These are phyloP conservation scores for Catharus ustulatus DNA, from an alignment of 2,797 vertebrate species.

Conservation along the genomic window DNA sequence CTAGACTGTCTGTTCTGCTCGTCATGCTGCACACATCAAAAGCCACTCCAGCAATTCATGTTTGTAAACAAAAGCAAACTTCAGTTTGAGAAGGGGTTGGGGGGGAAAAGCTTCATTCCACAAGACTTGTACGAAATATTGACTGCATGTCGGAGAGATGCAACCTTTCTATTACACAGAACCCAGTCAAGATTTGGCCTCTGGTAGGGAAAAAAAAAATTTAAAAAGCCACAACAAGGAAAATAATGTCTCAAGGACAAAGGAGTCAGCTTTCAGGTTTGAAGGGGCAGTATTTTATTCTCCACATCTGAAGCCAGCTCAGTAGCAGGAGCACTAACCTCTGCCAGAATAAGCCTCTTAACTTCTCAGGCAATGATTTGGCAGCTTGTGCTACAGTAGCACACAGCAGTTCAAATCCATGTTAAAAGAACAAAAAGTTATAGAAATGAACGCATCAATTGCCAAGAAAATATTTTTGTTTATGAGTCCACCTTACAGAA, in stretches of 20 bases:
- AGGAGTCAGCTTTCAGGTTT: neutral
- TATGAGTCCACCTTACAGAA: neutral
- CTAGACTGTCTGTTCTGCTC: neutral
- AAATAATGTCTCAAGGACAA: neutral
- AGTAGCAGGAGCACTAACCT: neutral
- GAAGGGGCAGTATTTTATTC: neutral
- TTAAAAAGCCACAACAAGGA: rapidly evolving
- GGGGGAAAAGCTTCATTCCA: neutral
- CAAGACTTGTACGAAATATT: neutral
- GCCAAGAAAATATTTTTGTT: neutral
- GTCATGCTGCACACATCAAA: neutral
- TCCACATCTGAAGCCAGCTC: neutral
- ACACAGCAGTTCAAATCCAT: neutral
- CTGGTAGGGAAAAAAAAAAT: neutral
- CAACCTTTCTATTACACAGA: neutral
- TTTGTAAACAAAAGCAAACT: neutral
- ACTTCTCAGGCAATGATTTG: neutral
- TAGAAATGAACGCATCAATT: neutral
- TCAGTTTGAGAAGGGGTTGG: neutral
- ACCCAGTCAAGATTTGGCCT: neutral
- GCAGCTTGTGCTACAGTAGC: neutral
- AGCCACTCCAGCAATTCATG: neutral
- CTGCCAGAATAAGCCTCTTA: neutral
- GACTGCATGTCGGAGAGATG: neutral
- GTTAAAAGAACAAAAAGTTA: neutral